These are phyloP conservation scores for Bolborhynchus lineola DNA, from an alignment of 2,113 vertebrate species.

Conservation along the genomic window DNA sequence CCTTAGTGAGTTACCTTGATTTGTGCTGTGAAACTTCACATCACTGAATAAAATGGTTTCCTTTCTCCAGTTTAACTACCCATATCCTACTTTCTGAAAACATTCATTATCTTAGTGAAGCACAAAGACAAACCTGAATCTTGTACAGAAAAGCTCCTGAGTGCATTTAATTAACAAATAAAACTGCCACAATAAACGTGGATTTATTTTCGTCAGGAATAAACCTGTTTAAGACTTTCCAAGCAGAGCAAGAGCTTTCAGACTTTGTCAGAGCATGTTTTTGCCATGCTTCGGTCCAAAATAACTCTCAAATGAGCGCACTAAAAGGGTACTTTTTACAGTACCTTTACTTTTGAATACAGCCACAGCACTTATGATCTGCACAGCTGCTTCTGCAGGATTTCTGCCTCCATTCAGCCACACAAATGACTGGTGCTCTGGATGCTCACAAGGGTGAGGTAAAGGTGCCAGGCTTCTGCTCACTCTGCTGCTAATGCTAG, in stretches of 20 bases:
- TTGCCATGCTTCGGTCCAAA: slow-evolving; percentile 19
- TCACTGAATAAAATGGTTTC: neutral
- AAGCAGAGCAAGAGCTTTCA: neutral
- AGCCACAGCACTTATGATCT: neutral
- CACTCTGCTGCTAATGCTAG: neutral
- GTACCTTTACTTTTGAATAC: neutral
- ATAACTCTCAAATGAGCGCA: neutral
- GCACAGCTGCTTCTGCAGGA: neutral
- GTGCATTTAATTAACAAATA: slow-evolving; percentile 17
- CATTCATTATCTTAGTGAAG: slow-evolving; percentile 2
- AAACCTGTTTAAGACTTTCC: slow-evolving; percentile 12
- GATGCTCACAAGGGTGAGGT: neutral
- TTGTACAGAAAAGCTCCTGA: neutral
- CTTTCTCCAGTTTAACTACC: slow-evolving; percentile 5
- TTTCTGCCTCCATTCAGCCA: neutral
- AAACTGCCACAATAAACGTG: slow-evolving; percentile 2
- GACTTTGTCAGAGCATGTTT: neutral
- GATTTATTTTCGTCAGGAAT: slow-evolving; percentile 35
- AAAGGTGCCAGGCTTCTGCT: neutral
- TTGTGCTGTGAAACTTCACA: neutral
- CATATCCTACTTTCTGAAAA: slow-evolving; percentile 14
- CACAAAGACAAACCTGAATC: neutral
- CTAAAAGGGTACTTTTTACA: neutral
- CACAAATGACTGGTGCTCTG: neutral
- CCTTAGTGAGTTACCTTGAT: neutral